phyloP scores from a whole-genome alignment of 2,888 invertebrate species.

The Lutraria lutraria region DNA sequence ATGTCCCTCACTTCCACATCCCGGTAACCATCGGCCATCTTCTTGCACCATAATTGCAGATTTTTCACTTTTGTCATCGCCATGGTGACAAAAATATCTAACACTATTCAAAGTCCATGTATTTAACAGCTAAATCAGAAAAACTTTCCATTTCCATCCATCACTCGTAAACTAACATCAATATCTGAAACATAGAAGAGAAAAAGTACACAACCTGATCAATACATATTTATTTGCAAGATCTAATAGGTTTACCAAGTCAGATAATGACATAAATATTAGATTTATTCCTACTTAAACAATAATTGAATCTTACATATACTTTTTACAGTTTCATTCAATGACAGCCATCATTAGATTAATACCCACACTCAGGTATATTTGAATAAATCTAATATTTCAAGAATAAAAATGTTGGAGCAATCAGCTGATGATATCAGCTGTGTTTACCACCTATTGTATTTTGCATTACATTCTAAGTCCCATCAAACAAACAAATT shows the following conservation, averaged over 20 bases:
- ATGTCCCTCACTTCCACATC: conserved; percentile 96
- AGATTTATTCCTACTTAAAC: neutral
- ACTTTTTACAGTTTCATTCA: neutral
- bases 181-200: neutral
- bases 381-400: neutral
- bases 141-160: neutral
- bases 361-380: neutral
- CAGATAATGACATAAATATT: conserved; percentile 8
- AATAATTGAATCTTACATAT: conserved; percentile 3
- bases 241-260: neutral
- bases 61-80: conserved; percentile 91
- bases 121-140: neutral
- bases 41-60: conserved; percentile 96
- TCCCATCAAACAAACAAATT: too few species aligned
- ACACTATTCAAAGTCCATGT: neutral
- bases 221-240: neutral
- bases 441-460: too few species aligned
- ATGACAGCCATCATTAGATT: neutral
- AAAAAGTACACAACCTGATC: neutral
- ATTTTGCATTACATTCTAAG: too few species aligned
- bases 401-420: neutral
- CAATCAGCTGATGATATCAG: neutral
- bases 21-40: conserved; percentile 95
- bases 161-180: neutral
- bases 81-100: conserved; percentile 63